These are phyloP conservation scores for Daboia siamensis DNA, from an alignment of 2,113 vertebrate genomes.

Conservation along the genomic window DNA sequence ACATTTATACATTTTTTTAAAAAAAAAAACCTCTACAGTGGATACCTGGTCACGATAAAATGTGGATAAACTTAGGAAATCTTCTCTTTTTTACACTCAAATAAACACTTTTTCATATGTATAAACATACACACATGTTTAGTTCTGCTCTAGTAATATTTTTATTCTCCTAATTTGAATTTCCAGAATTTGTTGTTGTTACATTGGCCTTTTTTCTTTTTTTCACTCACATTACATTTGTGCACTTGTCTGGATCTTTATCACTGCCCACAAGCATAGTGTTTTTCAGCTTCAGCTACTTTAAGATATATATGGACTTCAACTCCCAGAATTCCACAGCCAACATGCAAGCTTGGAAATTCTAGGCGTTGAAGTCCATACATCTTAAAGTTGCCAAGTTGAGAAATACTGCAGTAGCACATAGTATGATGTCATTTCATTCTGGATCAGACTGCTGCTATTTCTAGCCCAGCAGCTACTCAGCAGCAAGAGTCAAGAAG, in stretches of 20 bases:
- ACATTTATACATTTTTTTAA: background rate
- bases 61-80: background rate
- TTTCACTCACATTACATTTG: background rate
- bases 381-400: background rate
- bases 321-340: background rate
- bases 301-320: background rate
- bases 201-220: background rate
- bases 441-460: background rate
- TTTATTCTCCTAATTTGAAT: background rate
- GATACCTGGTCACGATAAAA: background rate
- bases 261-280: background rate
- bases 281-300: background rate
- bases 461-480: background rate
- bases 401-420: background rate
- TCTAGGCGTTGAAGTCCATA: background rate
- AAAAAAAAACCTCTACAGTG: too few species aligned
- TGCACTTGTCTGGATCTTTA: background rate
- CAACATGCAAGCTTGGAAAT: background rate
- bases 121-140: background rate
- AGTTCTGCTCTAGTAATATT: background rate
- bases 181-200: background rate
- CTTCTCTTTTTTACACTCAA: background rate
- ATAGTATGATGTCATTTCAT: background rate
- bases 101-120: background rate
- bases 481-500: background rate